Base-by-base conservation (phyloP, 1,140 invertebrate species). In the Venturia canescens region DNA sequence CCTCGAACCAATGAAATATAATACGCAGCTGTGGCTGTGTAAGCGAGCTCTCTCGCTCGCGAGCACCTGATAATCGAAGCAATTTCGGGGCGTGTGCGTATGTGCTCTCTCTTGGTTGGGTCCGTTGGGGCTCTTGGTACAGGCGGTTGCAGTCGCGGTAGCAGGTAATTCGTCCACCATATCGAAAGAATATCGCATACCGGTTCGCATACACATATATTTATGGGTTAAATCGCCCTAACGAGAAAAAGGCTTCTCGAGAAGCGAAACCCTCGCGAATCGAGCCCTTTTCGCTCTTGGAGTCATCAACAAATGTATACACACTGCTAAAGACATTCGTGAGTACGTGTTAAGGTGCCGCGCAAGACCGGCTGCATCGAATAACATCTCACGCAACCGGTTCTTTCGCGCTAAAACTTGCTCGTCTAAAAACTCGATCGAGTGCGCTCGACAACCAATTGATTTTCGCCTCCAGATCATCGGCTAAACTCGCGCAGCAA, bases 381-480 rank as follows among this genome's bases (percentile, higher is more conserved):
- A 63, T n/a, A 63, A 63, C 60, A 23, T 63, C 60, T 26, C 34
- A n/a, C 67, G 66, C 34, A 82, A 84, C 82, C 77, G 84, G 82
- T 84, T 85, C 1, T 38, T 26, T 23, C 11, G 27, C 23, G 26
- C 23, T 26, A 0, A 23, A 53, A 53, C 50, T 16, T 18, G 3
- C 60, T 23, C 23, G n/a, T 13, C 11, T 26, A 27, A 15, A 26
- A 66, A 15, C 67, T 67, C 57, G 67, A 69, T 85, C 63, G 31
- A 11, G n/a, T 3, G 70, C 6, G 70, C 34, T 4, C 70, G 34
- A 44, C 15, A 44, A 82, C 82, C 77, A 88, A 88, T 88, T 86
- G 85, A 88, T 87, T 85, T 82, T 81, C 31, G 75, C 75, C 81
- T 82, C 78, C 85, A 82, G 81, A 87, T 88, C 81, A 85, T 86